Base-by-base conservation (phyloP, 2,888 invertebrate genomes). In the Cosmorhoe ocellata region DNA sequence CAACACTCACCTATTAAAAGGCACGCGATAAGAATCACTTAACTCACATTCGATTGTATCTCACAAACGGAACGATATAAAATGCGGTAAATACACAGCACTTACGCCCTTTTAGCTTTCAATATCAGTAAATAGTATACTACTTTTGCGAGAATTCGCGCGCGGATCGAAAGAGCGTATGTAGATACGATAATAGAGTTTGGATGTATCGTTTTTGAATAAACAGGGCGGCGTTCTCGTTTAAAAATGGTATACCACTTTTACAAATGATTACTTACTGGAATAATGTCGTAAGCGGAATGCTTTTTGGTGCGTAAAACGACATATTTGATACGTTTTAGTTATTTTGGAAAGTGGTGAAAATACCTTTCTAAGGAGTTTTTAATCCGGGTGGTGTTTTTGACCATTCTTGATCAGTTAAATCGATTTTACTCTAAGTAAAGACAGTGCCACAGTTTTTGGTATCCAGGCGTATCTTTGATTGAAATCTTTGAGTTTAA, bases 241-340 rank as follows among this genome's bases (percentile, higher is more conserved):
- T 81, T 70, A 59, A 71, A 84, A 84, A 79, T 84, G 73, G 84
- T 85, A 84, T 79, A 81, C 80, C 58, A 81, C 73, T 79, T 81
- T 69, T 70, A 68, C 50, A 56, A 45, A 45, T 52, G 42, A 33
- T 31, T 46, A 27, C 33, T 9, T 53, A 42, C 39, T 42, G 13
- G 26, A 45, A 54, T 67, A 75, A 74, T 51, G 74, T 59, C 66
- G 56, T 76, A 78, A 50, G 64, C 58, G 13, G 1, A 8, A 12
- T 11, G 24, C 8, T 57, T 55, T 55, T 55, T 38, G 42, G 37
- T 38, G 45, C 43, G 40, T 34, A 42, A 54, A 56, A 44, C 12
- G 45, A 38, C 58, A 59, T 58, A 37, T 59, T 45, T 45, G 51
- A 44, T 36, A 32, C 33, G 50, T 53, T 51, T 37, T 42, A 51